These are phyloP conservation scores for Norana najaformis DNA, from an alignment of 2,888 invertebrate genomes.

Conservation along the genomic window DNA sequence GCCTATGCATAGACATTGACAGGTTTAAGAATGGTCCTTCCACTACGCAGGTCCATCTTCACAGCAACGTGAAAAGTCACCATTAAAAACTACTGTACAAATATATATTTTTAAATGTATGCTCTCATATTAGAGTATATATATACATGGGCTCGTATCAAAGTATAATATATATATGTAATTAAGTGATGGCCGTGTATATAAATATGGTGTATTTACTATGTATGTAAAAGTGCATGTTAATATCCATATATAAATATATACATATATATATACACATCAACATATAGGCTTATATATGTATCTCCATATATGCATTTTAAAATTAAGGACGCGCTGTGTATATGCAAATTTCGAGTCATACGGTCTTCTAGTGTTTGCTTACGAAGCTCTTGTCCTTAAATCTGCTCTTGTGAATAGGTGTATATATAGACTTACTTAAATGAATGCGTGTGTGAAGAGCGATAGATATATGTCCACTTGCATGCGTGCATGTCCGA, in stretches of 20 bases:
- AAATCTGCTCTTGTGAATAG: background rate
- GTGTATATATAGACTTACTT: no score
- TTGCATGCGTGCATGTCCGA: background rate
- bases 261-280: background rate
- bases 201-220: no score
- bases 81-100: background rate
- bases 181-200: no score
- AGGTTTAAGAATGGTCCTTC: background rate
- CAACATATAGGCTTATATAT: background rate
- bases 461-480: background rate
- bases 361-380: background rate
- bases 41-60: background rate
- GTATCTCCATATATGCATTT: background rate
- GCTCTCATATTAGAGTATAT: no score
- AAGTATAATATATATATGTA: no score
- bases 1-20: background rate
- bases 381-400: background rate
- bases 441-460: background rate
- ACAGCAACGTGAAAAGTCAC: background rate
- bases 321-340: background rate
- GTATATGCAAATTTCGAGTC: background rate
- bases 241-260: no score
- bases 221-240: no score
- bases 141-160: no score
- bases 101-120: no score